A percentile compares a stretch with the other conserved stretches of the same genome.
These are phyloP conservation scores for Tiliacea citrago DNA, from an alignment of 2,888 invertebrate genomes.

Conservation along the genomic window DNA sequence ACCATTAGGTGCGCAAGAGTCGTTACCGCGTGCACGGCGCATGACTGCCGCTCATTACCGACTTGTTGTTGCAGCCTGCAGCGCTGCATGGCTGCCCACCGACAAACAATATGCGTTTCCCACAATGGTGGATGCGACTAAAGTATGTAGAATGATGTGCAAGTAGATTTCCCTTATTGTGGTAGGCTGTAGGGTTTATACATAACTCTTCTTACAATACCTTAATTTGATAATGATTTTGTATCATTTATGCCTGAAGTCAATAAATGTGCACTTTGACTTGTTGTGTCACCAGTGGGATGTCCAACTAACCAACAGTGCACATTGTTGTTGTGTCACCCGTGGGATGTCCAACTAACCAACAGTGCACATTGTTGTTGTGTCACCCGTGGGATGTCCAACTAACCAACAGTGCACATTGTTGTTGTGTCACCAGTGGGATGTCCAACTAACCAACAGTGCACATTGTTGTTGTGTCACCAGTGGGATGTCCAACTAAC, in stretches of 20 bases:
- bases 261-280: not conserved
- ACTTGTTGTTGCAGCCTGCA: slow-evolving; percentile 52
- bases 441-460: not conserved
- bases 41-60: slow-evolving; percentile 46
- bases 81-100: slow-evolving; percentile 40
- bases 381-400: not conserved
- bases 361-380: not conserved
- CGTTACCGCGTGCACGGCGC: slow-evolving; percentile 40
- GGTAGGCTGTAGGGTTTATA: not conserved
- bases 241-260: not conserved
- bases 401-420: not conserved
- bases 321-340: not conserved
- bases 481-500: not conserved
- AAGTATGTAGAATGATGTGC: slow-evolving; percentile 1
- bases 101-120: slow-evolving; percentile 24
- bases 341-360: not conserved
- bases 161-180: not conserved
- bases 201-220: not conserved
- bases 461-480: not conserved
- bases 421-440: not conserved
- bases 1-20: slow-evolving; percentile 39
- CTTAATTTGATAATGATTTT: not conserved
- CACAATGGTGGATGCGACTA: slow-evolving; percentile 31
- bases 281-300: not conserved
- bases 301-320: not conserved